Evolutionary conservation across 2,888 invertebrate genomes (phyloP).

Genomic region (Lasius platythorax): DNA sequence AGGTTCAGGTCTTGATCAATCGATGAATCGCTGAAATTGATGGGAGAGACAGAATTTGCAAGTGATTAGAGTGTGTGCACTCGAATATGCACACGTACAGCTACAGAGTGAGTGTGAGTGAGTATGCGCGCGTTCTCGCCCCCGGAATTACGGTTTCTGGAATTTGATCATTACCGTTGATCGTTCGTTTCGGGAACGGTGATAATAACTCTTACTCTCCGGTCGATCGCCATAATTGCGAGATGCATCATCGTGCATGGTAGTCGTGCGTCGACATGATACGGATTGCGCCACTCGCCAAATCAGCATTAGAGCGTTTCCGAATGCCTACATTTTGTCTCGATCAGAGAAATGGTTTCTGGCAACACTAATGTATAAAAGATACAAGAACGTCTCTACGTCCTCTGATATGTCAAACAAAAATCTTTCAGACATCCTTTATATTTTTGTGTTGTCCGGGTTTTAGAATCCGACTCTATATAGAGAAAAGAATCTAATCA

Average conservation of each 20-base stretch:
- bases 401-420: neutral
- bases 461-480: neutral
- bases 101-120: slow-evolving; percentile 35
- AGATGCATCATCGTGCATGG: slow-evolving; percentile 40
- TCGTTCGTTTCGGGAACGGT: slow-evolving; percentile 37
- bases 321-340: slow-evolving; percentile 14
- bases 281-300: neutral
- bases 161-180: slow-evolving; percentile 49
- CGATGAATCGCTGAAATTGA: slow-evolving; percentile 26
- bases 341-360: neutral
- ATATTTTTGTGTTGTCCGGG: neutral
- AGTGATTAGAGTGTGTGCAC: slow-evolving; percentile 14
- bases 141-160: slow-evolving; percentile 43
- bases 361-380: neutral
- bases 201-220: slow-evolving; percentile 38
- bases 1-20: slow-evolving; percentile 31
- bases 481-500: slow-evolving; percentile 39
- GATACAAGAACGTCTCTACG: neutral
- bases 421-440: neutral
- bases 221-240: slow-evolving; percentile 49
- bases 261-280: slow-evolving; percentile 32
- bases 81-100: slow-evolving; percentile 39
- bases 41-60: slow-evolving; percentile 26
- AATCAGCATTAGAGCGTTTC: slow-evolving; percentile 9
- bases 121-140: slow-evolving; percentile 30